phyloP scores from a whole-genome alignment of 2,797 vertebrate genomes.

The Tangara arthus region DNA sequence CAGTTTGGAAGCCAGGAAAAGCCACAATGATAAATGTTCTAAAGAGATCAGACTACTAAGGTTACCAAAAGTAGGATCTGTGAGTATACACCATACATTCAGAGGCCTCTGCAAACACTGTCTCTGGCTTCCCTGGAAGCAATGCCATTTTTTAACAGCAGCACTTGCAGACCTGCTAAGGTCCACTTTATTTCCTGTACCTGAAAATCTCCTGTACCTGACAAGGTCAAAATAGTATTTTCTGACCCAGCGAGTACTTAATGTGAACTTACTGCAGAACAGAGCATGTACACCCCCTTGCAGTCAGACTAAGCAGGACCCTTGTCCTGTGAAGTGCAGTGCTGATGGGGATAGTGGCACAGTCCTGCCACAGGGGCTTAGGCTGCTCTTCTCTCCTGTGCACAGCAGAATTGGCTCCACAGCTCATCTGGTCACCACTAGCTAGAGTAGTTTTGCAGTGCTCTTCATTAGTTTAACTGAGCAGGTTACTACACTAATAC shows the following conservation, averaged over 20 bases:
- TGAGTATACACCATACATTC: background rate
- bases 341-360: background rate
- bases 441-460: background rate
- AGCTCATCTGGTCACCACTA: background rate
- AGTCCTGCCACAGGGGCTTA: background rate
- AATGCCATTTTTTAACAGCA: background rate
- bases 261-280: background rate
- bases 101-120: background rate
- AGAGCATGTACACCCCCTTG: rapidly evolving
- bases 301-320: background rate
- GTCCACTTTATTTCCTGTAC: background rate
- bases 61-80: background rate
- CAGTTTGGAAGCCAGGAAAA: background rate
- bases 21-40: background rate
- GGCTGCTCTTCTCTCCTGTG: too few species aligned
- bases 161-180: background rate
- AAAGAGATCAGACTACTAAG: background rate
- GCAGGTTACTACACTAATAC: background rate
- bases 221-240: background rate
- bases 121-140: background rate
- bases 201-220: background rate
- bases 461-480: background rate
- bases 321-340: background rate
- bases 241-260: background rate
- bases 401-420: rapidly evolving